Conservation (phyloP, 2,113 vertebrate species). For the Formicarius rufipectus region DNA sequence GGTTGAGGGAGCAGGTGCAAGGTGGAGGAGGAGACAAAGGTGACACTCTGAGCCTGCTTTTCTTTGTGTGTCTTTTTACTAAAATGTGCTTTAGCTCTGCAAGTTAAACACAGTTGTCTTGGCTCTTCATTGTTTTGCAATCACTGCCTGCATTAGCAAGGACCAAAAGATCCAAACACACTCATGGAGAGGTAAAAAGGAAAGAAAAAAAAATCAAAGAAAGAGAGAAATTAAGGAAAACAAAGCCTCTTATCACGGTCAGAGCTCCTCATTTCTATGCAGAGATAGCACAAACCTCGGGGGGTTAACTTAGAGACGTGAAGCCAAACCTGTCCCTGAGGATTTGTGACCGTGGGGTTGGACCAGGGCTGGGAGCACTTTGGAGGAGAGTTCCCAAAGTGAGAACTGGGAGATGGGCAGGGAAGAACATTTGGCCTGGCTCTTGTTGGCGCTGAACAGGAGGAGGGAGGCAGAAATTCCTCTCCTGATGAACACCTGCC, state of each 20-base stretch:
- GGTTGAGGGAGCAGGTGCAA: neutral
- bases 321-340: neutral
- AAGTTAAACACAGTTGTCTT: neutral
- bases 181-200: neutral
- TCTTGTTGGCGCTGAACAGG: neutral
- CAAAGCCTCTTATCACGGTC: neutral
- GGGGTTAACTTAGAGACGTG: neutral
- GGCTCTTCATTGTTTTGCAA: neutral
- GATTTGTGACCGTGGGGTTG: neutral
- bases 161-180: neutral
- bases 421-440: neutral
- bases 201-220: neutral
- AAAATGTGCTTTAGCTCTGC: neutral
- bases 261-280: neutral
- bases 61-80: neutral
- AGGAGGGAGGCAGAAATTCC: neutral
- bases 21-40: neutral
- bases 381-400: neutral
- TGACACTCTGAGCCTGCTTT: neutral
- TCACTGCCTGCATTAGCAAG: neutral
- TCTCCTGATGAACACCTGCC: neutral
- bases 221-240: neutral
- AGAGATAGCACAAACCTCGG: neutral
- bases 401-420: neutral
- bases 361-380: neutral